These are phyloP conservation scores for Helobdella robusta DNA, from an alignment of 2,888 invertebrate genomes.

Conservation along the genomic window DNA sequence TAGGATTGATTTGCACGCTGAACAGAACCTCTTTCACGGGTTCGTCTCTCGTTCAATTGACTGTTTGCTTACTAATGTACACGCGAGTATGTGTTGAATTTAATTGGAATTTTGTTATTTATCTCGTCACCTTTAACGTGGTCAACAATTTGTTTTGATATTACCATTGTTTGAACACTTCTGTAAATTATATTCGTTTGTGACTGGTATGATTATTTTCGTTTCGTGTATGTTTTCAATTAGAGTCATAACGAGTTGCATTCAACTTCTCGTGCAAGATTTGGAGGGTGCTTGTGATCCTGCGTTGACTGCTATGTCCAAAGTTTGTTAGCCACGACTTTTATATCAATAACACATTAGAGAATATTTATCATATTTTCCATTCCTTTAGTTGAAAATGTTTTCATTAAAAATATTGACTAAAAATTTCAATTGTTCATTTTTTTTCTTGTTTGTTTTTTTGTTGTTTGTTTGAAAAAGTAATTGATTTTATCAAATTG, in stretches of 20 bases:
- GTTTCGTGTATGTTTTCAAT: background rate
- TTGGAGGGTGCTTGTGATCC: slow-evolving; percentile 87
- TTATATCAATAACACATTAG: background rate
- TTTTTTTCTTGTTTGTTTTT: background rate
- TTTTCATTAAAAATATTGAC: background rate
- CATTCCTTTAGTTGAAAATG: background rate
- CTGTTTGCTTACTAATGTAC: background rate
- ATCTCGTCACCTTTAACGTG: too few species aligned
- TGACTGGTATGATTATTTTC: background rate
- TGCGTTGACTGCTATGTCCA: slow-evolving; percentile 80
- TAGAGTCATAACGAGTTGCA: slow-evolving; percentile 60
- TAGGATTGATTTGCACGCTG: slow-evolving; percentile 72
- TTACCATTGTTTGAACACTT: too few species aligned
- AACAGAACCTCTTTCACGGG: slow-evolving; percentile 79
- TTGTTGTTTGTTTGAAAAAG: background rate
- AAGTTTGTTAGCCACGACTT: slow-evolving; percentile 53
- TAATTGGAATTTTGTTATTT: background rate
- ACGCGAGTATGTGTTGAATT: background rate
- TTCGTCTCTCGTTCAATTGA: slow-evolving; percentile 30
- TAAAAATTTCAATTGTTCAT: background rate
- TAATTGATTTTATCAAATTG: background rate
- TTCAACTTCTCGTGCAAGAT: slow-evolving; percentile 84
- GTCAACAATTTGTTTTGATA: too few species aligned
- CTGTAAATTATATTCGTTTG: background rate
- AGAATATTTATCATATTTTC: background rate